A percentile compares a stretch with the other conserved stretches of the same genome.
Conservation (phyloP, 2,797 vertebrate species). For the Gobionotothen gibberifrons region DNA sequence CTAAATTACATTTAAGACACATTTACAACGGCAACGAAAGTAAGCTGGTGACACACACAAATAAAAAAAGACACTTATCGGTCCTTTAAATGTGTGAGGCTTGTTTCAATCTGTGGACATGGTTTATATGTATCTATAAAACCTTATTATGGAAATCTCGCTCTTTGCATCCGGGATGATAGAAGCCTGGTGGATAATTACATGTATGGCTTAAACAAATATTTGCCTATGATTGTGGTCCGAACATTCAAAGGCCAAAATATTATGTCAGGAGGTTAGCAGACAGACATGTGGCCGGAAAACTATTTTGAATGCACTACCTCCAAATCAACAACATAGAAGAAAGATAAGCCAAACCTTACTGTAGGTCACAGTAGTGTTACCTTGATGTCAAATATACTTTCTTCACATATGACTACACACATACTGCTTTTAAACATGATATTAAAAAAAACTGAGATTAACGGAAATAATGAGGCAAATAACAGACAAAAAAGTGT, state of each 20-base stretch:
- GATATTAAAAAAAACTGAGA: not conserved
- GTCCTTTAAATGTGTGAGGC: not conserved
- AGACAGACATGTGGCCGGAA: not conserved
- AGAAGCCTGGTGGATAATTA: not conserved
- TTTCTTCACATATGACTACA: no score
- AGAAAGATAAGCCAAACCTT: no score
- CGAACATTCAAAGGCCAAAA: not conserved
- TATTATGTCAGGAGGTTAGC: not conserved
- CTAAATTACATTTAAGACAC: no score
- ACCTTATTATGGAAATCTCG: constrained; percentile 7
- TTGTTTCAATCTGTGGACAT: not conserved
- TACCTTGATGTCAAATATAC: no score
- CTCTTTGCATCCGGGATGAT: not conserved
- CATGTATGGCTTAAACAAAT: constrained; percentile 17
- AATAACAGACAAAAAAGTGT: not conserved
- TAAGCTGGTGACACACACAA: not conserved
- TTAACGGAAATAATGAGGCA: not conserved
- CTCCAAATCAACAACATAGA: not conserved
- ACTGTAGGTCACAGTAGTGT: no score
- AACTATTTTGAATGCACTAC: not conserved
- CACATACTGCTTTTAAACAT: no score
- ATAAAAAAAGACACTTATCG: not conserved
- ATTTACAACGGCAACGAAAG: no score
- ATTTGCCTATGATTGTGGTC: constrained; percentile 7
- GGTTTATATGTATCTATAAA: constrained; percentile 1